phyloP scores from a whole-genome alignment of 2,888 invertebrate species.

The Agrypnus murinus region DNA sequence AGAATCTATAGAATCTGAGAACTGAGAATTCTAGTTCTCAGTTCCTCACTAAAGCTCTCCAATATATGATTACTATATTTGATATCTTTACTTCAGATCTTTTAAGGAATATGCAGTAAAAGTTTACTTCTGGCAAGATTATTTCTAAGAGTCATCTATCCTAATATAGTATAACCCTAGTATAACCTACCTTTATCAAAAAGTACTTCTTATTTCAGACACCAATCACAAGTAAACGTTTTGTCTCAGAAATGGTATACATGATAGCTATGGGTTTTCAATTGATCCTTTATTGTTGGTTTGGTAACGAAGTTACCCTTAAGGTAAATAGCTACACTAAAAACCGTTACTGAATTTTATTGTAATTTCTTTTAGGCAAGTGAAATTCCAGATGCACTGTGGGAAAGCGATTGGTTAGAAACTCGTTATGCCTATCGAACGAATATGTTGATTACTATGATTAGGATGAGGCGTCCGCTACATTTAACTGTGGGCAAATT shows the following conservation, averaged over 20 bases:
- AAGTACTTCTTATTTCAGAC: too few relatives aligned
- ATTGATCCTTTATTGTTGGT: constrained; percentile 62
- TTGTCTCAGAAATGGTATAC: constrained; percentile 65
- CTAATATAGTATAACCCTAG: too few relatives aligned
- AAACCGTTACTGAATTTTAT: neutral
- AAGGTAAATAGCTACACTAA: constrained; percentile 56
- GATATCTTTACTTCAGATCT: too few relatives aligned
- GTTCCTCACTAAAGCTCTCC: too few relatives aligned
- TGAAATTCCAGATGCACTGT: constrained; percentile 62
- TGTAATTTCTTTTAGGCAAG: constrained; percentile 57
- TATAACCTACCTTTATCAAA: too few relatives aligned
- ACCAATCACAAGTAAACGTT: constrained; percentile 64
- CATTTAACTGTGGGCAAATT: constrained; percentile 67
- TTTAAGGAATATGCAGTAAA: too few relatives aligned
- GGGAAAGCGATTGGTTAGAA: constrained; percentile 64
- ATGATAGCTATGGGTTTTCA: constrained; percentile 66
- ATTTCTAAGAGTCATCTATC: too few relatives aligned
- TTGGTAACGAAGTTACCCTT: constrained; percentile 66
- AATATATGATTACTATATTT: too few relatives aligned
- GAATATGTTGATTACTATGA: constrained; percentile 66
- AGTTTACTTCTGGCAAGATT: too few relatives aligned
- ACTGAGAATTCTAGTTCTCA: too few relatives aligned
- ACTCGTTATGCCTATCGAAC: constrained; percentile 60
- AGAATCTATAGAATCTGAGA: too few relatives aligned
- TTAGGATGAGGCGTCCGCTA: constrained; percentile 62